Evolutionary conservation across 2,797 vertebrate genomes (phyloP), one percentile per base, ranked within the genome.

Genomic region (Antennarius maculatus): DNA sequence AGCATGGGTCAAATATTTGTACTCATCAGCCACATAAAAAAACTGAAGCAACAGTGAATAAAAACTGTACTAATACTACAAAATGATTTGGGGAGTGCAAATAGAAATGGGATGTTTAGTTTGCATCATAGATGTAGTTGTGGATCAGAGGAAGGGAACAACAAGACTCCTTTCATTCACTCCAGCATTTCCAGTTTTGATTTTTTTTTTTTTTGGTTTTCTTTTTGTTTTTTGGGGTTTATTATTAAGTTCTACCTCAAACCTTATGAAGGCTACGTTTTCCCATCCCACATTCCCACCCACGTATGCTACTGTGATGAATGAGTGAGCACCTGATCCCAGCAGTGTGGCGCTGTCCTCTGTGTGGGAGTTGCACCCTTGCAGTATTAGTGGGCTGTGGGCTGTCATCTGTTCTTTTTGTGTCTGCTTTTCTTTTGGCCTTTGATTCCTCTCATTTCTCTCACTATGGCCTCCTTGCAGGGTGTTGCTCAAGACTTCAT

Each of bases 391-490:
- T 88, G 85, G 90, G 86, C 91, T 91, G 85, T 89, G 83, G 88
- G 86, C 85, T 83, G 84, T 86, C 64, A 67, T 87, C 88, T 85
- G 86, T 89, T 87, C 76, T 73, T 80, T 82, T 80, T 71, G 66
- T 77, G 84, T 80, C 17, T 61, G 80, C 62, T 82, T 83, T 65
- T 54, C 17, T 69, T 72, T 74, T 70, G 0, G 64, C 63, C 76
- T 80, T 80, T 70, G 69, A 71, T 61, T 84, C 77, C 70, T 74
- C 65, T 88, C 74, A 79, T 89, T 70, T 87, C 76, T 91, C 84
- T 91, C 89, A 91, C 90, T 79, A 92, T 92, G 93, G 91, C 92
- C 90, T 94, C 92, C 94, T 94, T 94, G 90, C 93, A 93, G 94
- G 95, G 89, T 93, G 91, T 90, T 93, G 90, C 90, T 90, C 89